Base-by-base conservation (phyloP, 2,888 invertebrate genomes). In the Trisateles emortualis region DNA sequence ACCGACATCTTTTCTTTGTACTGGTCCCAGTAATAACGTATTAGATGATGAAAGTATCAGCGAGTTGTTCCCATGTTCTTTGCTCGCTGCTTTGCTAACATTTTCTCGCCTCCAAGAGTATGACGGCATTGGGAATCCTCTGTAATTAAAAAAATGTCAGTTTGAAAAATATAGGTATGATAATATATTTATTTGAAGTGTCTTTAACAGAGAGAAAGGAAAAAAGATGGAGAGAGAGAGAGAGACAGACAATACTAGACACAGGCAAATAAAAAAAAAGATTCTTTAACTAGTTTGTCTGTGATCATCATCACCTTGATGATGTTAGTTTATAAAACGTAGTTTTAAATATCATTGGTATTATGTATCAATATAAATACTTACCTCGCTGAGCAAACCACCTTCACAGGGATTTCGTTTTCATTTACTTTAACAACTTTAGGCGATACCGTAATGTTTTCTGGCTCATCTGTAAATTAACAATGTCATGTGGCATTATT, bases 391-490 rank as follows among this genome's bases (percentile, higher is more conserved):
- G 84, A 79, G 33, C 93, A 93, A 0, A 87, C 83, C 0, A 93
- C 91, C 74, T 87, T 90, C 1, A 80, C 87, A 0, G 93, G 93
- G 32, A 90, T 86, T 58, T 91, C 87, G 42, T 89, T 91, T 66
- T 93, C 93, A 1, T 79, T 88, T 0, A 93, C 93, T 0, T 85
- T 83, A 1, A 93, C 90, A 0, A 84, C 74, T 50, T 78, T 79
- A 0, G 87, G 92, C 2, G 95, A 95, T 8, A 97, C 96, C 0
- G 95, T 95, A 67, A 98, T 95, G 76, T 97, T 96, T 80, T 97
- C 97, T n/a, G 98, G 98, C 62, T 92, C 92, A 80, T 90, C 92
- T 92, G 81, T 19, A 41, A 30, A 16, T 4, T 19, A 32, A 19
- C n/a, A 14, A 14, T 8, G 3, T 8, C 14, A 33, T 14, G 9